Base-by-base conservation (phyloP, 2,797 vertebrate species). In the Sebastiscus tertius region DNA sequence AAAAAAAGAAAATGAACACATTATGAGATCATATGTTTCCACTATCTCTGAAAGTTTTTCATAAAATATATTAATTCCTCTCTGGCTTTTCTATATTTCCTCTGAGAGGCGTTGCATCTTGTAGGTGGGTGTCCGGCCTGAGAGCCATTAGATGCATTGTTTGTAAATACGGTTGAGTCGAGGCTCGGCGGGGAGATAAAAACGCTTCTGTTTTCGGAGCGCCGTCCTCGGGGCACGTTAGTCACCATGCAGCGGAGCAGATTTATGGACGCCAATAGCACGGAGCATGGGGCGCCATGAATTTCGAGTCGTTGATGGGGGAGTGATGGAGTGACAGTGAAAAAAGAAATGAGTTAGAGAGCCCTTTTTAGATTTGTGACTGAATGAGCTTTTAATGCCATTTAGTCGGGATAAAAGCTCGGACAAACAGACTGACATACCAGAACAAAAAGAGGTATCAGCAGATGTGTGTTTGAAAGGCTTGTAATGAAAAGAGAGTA, bases 121-220 rank as follows among this genome's bases (percentile, higher is more conserved):
- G 85, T 63, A 80, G 82, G 82, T 82, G 82, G 77, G 90, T 74
- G 84, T 90, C 83, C 83, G 26, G 84, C 80, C 76, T 39, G 79
- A 91, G 83, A 91, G 81, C 89, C 80, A 78, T 90, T 86, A 83
- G 82, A 81, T 67, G 70, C 87, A 91, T 89, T 93, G 89, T 94
- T 92, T 86, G 89, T 83, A 89, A 88, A 93, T 89, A 80, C 77
- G 87, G 82, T 34, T 56, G 83, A 82, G 90, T 34, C 54, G 75
- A 75, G 79, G 59, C 84, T 88, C 67, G 6, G 85, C 27, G 68
- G 60, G 60, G 81, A 91, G 90, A 92, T 92, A 82, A 89, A 89
- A 94, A 90, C 69, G 81, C 56, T 77, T 83, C 76, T 75, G 87
- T 89, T 89, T 89, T 90, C 26, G 36, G 83, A 87, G 82, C 76